Conservation (phyloP, 2,888 invertebrate genomes). For the Eristalinus sepulchralis region DNA sequence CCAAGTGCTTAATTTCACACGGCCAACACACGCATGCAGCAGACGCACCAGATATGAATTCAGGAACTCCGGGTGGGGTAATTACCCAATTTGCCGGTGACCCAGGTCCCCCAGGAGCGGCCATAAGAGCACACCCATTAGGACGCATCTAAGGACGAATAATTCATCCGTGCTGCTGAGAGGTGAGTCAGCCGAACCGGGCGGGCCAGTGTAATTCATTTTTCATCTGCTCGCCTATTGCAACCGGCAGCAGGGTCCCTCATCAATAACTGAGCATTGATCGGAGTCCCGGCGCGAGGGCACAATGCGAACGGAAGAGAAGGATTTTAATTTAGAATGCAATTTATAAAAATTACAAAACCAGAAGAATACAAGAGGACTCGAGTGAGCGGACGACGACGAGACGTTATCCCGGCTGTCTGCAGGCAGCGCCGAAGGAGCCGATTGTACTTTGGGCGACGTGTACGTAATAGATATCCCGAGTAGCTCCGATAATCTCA, state of each 20-base stretch:
- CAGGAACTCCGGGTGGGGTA: not conserved
- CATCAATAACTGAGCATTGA: not conserved
- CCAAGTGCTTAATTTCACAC: not conserved
- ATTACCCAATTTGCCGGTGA: not conserved
- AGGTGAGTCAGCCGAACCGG: not conserved
- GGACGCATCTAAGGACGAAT: not conserved
- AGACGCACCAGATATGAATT: not conserved
- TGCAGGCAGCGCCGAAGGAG: not conserved
- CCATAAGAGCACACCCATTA: not conserved
- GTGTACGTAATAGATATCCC: not conserved
- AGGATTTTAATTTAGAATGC: not conserved
- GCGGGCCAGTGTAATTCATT: not conserved
- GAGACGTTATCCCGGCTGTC: not conserved
- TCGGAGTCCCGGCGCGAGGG: not conserved
- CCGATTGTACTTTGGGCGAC: not conserved
- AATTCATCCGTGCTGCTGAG: not conserved
- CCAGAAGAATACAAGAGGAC: not conserved
- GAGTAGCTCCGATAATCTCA: not conserved
- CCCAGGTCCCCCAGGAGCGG: not conserved
- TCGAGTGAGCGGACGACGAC: not conserved
- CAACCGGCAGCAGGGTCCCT: not conserved
- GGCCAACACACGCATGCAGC: not conserved
- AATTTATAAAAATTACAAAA: not conserved
- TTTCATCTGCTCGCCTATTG: not conserved
- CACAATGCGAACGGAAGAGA: not conserved